Conservation (phyloP, 2,888 invertebrate genomes). For the Lepetodrilus schrolli region DNA sequence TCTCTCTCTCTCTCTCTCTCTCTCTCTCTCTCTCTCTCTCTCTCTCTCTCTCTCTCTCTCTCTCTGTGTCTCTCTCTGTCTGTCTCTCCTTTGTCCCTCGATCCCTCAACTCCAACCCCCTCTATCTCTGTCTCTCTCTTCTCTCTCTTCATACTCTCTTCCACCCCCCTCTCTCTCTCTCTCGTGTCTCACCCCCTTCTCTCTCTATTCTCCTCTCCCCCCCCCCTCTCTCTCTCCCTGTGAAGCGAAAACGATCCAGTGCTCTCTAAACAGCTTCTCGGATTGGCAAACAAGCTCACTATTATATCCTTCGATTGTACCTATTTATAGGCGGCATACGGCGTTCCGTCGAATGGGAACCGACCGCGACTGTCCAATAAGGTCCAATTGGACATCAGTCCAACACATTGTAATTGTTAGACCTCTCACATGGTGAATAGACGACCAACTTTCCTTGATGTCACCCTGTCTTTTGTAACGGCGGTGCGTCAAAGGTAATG, state of each 20-base stretch:
- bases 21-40: conserved; percentile 30
- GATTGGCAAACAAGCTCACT: conserved; percentile 5
- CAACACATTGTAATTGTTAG: neutral
- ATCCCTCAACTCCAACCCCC: neutral
- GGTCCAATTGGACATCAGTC: neutral
- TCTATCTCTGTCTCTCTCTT: neutral
- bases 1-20: neutral
- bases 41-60: conserved; percentile 25
- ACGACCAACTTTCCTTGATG: neutral
- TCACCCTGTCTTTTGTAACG: neutral
- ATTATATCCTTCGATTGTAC: neutral
- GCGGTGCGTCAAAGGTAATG: neutral
- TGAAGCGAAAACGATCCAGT: neutral
- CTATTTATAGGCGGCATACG: neutral
- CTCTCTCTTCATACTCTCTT: neutral
- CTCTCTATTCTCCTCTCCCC: neutral
- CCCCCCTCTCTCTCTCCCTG: neutral
- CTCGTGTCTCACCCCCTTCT: neutral
- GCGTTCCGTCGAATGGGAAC: neutral
- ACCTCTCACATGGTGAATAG: no score
- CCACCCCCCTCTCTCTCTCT: conserved; percentile 26
- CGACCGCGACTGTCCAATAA: neutral
- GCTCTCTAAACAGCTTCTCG: neutral
- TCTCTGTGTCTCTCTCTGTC: conserved; percentile 19
- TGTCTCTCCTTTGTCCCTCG: neutral